Evolutionary conservation across 2,888 invertebrate genomes (phyloP).

Genomic region (Phyllotreta striolata): DNA sequence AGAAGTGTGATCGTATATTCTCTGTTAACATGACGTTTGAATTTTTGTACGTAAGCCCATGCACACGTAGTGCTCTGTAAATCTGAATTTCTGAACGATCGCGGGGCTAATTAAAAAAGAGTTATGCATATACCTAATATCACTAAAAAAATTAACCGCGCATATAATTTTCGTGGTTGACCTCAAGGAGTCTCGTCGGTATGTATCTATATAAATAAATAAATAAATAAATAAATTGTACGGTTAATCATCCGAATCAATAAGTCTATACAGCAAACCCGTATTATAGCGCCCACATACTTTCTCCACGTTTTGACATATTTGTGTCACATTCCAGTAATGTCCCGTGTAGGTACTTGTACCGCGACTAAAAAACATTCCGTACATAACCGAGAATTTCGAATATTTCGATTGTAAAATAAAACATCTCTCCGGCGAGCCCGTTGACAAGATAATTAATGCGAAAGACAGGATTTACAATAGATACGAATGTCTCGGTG

Average conservation of each 20-base stretch:
- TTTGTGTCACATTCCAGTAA: conserved; percentile 40
- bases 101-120: too few relatives aligned
- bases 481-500: neutral
- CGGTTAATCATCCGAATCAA: conserved; percentile 5
- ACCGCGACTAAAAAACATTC: conserved; percentile 20
- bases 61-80: too few relatives aligned
- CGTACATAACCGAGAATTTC: conserved; percentile 19
- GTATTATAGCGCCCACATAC: conserved; percentile 26
- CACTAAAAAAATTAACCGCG: neutral
- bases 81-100: too few relatives aligned
- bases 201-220: conserved; percentile 6
- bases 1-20: conserved; percentile 13
- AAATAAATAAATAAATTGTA: conserved; percentile 9
- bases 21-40: too few relatives aligned
- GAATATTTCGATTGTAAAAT: conserved; percentile 11
- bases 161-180: conserved; percentile 12
- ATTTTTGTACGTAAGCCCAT: too few relatives aligned
- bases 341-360: conserved; percentile 27
- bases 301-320: conserved; percentile 37
- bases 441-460: conserved; percentile 11
- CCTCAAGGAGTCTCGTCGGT: neutral
- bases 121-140: too few relatives aligned
- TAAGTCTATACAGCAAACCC: conserved; percentile 8
- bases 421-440: conserved; percentile 1
- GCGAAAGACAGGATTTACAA: conserved; percentile 4